These are phyloP conservation scores for Choristoneura fumiferana DNA, from an alignment of 1,140 invertebrate species.

Conservation along the genomic window DNA sequence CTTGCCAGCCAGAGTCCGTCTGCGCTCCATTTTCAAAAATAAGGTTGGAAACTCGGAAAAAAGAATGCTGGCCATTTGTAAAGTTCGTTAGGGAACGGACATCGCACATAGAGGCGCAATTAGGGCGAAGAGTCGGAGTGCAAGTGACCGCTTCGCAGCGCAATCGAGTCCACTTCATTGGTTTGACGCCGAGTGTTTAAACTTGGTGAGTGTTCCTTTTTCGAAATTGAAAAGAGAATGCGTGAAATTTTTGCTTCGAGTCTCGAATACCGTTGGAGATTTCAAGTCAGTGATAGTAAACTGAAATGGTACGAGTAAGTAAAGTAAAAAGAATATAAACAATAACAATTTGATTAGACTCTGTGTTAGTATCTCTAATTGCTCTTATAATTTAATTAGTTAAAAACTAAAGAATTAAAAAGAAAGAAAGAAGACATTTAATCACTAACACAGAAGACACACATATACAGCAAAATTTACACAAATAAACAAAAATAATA, in stretches of 20 bases:
- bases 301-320: too few relatives aligned
- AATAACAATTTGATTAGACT: too few relatives aligned
- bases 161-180: conserved; percentile 25
- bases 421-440: too few relatives aligned
- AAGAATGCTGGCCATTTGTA: conserved; percentile 38
- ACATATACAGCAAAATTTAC: too few relatives aligned
- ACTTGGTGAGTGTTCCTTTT: conserved; percentile 14
- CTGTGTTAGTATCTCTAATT: too few relatives aligned
- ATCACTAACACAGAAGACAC: too few relatives aligned
- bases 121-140: conserved; percentile 55
- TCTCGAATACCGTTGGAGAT: background rate
- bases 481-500: too few relatives aligned
- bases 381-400: too few relatives aligned
- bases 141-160: conserved; percentile 39
- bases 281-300: background rate
- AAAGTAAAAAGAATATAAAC: too few relatives aligned
- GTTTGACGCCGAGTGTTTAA: conserved; percentile 18
- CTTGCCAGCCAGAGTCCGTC: background rate
- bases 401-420: too few relatives aligned
- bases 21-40: conserved; percentile 8
- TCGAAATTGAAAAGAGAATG: conserved; percentile 2
- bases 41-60: conserved; percentile 36
- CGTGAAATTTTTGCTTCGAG: background rate
- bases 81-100: conserved; percentile 51
- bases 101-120: conserved; percentile 55